phyloP scores from a whole-genome alignment of 2,113 vertebrate species.

The Semnornis frantzii region DNA sequence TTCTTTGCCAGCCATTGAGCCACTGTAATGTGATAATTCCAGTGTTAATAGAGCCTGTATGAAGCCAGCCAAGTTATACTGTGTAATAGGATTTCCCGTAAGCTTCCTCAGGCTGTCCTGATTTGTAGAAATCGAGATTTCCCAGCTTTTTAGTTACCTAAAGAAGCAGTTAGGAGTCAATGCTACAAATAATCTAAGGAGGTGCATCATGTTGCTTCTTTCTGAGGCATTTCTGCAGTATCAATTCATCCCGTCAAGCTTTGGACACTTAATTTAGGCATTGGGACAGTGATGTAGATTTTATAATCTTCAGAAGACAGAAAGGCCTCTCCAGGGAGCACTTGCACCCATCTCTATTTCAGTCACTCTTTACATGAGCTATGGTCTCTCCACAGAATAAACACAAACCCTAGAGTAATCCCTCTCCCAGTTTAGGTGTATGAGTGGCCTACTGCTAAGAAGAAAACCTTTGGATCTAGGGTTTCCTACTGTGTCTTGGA shows the following conservation, averaged over 20 bases:
- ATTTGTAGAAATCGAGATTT: not conserved
- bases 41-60: not conserved
- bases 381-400: not conserved
- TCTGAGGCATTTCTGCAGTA: not conserved
- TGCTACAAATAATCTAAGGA: not conserved
- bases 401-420: not conserved
- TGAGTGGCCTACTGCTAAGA: not conserved
- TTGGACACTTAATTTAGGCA: not conserved
- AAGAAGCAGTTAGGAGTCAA: not conserved
- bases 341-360: not conserved
- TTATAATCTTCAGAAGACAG: not conserved
- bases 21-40: not conserved
- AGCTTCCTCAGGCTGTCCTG: not conserved
- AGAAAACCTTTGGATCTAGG: not conserved
- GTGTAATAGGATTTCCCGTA: conserved; percentile 7
- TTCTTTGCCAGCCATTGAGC: not conserved
- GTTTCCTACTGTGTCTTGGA: not conserved
- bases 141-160: not conserved
- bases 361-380: not conserved
- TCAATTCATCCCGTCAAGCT: not conserved
- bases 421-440: not conserved
- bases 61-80: not conserved
- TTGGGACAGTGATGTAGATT: not conserved
- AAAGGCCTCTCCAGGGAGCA: not conserved
- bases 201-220: not conserved